Evolutionary conservation across 1,140 invertebrate species (phyloP), one percentile per base, ranked within the genome.

Genomic region (Myzus persicae): DNA sequence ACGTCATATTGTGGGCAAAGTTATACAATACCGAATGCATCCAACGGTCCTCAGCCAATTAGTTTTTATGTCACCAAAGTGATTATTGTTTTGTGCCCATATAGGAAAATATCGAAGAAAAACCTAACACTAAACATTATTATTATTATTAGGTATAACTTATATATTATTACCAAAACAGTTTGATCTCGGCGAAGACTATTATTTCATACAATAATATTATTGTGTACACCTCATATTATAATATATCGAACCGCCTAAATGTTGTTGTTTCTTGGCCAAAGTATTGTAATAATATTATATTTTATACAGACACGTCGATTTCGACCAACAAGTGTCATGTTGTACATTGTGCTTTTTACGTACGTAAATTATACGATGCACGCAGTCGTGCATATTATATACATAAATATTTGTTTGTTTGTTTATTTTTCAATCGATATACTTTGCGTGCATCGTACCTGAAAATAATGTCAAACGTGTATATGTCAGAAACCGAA

Each of bases 401-500:
- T 51, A 76, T n/a, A 18, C 31, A n/a, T 76, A n/a, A 67, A 67
- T 67, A 14, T 67, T 67, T 67, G 31, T n/a, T n/a, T 14, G 14
- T n/a, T 76, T 76, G 59, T 76, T 76, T 76, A 76, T 76, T 76
- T 76, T 76, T n/a, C 59, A 76, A 76, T 76, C 59, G 59, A 76
- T 76, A 76, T 4, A 18, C 31, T 44, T 9, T 5, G 31, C 31
- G 59, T 67, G 59, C 20, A 76, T 76, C 36, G 31, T 36, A 76
- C n/a, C 31, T n/a, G 31, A n/a, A 76, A 18, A 67, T 1, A 67
- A 31, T 76, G 14, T 76, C 36, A 6, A 18, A n/a, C n/a, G 4
- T n/a, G 31, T 76, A 67, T n/a, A 7, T 7, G 20, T 76, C 20
- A n/a, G 59, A 18, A 76, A 76, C 6, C 36, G 11, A 36, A 76